Evolutionary conservation across 2,113 vertebrate genomes (phyloP), one percentile per base, ranked within the genome.

Genomic region (Ptilorrhoa leucosticta): DNA sequence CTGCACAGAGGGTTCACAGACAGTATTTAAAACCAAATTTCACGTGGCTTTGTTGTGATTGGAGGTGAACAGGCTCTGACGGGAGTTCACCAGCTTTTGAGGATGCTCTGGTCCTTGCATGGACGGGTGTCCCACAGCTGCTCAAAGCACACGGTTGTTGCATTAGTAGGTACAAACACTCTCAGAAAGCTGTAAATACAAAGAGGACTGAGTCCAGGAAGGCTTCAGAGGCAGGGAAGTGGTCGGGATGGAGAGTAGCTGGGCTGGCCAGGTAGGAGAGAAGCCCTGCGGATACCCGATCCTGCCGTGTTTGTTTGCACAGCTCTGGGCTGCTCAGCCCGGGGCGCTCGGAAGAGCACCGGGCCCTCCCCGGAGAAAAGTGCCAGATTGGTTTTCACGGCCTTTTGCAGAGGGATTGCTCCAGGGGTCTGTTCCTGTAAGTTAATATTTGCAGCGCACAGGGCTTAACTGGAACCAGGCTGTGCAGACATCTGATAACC

Each of bases 361-460:
- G 69, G 95, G 83, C 97, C 96, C 96, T 94, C 98, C 92, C 97
- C 3, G 65, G 98, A 98, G 98, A 97, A 30, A 86, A 98, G 98
- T 97, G 98, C 98, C 73, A 91, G 99, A 75, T 97, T 79, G 93
- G n/a, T 97, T 98, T 86, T 98, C 98, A 42, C 97, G 98, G 97
- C 98, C 98, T 91, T 98, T 96, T 91, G 96, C 97, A 84, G 97
- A 98, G 96, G 98, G 98, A 83, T 89, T 98, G 97, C 97, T 98
- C 95, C 96, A 98, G 97, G 98, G 98, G 77, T 81, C 97, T 82
- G 60, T 98, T 98, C 98, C 98, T 96, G 99, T 99, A 99, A 99
- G 98, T 99, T 97, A 89, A 94, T 97, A 96, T 95, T 89, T 94
- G 92, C 95, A 92, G 15, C 3, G 28, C 82, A 58, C 50, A 73